phyloP scores from a whole-genome alignment of 1,140 invertebrate species.

The Pogonus chalceus region DNA sequence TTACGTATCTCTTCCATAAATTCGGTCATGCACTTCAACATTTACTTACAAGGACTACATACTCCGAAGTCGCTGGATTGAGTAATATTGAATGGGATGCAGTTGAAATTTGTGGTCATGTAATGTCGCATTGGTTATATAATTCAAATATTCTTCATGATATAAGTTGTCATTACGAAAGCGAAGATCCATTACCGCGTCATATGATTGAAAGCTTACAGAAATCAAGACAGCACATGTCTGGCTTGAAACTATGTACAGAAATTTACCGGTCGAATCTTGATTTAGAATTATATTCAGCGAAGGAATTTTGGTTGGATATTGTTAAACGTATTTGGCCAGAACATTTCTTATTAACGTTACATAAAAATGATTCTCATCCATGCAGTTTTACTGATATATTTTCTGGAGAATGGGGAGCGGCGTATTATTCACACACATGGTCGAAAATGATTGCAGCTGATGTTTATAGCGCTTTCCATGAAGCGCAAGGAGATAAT shows the following conservation, averaged over 20 bases:
- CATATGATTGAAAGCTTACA: conserved; percentile 54
- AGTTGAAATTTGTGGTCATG: conserved; percentile 64
- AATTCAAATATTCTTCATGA: conserved; percentile 55
- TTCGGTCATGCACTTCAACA: conserved; percentile 79
- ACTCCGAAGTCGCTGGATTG: conserved; percentile 72
- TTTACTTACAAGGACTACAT: conserved; percentile 66
- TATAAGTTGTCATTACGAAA: conserved; percentile 65
- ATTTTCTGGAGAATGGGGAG: conserved; percentile 58
- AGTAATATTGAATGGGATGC: conserved; percentile 89
- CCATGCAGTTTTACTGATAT: conserved; percentile 69
- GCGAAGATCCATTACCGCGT: conserved; percentile 55
- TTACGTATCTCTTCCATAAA: conserved; percentile 66
- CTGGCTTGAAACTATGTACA: conserved; percentile 65
- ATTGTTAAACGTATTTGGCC: conserved; percentile 68
- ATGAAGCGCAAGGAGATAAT: conserved; percentile 49
- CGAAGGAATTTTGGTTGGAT: conserved; percentile 68
- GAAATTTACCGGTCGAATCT: conserved; percentile 73
- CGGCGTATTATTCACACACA: conserved; percentile 63
- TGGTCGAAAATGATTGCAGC: conserved; percentile 85
- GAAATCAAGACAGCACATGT: conserved; percentile 57
- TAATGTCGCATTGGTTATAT: conserved; percentile 73
- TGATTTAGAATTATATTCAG: conserved; percentile 76
- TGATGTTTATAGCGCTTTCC: conserved; percentile 77
- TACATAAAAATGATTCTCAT: conserved; percentile 66
- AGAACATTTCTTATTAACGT: conserved; percentile 59